phyloP scores from a whole-genome alignment of 1,140 invertebrate species.

The Aphis craccivora region DNA sequence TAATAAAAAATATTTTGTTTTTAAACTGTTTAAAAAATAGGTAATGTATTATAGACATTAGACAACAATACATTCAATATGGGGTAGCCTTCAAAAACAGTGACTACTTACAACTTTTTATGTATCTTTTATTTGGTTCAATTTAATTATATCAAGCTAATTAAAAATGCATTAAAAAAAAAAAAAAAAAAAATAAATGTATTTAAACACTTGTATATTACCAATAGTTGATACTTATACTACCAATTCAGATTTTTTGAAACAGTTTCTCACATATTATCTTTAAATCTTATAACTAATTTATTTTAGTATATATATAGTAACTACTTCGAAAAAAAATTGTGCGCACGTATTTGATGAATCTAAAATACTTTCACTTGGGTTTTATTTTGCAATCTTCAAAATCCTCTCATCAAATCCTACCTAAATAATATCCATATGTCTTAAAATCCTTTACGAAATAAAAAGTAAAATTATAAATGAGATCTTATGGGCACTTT shows the following conservation, averaged over 20 bases:
- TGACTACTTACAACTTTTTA: not conserved
- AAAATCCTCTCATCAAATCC: not conserved
- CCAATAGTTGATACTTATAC: not conserved
- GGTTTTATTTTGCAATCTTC: not conserved
- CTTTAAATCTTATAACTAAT: not conserved
- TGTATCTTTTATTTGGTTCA: not conserved
- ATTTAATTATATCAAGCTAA: too few species aligned
- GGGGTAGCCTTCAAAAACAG: not conserved
- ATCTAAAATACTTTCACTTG: not conserved
- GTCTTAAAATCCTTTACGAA: not conserved
- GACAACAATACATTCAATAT: not conserved
- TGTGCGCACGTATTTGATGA: not conserved
- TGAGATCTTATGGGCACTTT: not conserved
- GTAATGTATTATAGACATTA: not conserved
- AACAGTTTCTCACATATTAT: not conserved
- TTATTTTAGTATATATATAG: not conserved
- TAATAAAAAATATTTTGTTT: not conserved
- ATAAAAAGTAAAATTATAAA: not conserved
- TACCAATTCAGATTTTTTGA: not conserved
- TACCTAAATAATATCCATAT: not conserved
- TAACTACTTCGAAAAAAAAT: not conserved
- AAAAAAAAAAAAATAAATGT: too few species aligned
- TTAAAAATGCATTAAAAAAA: not conserved
- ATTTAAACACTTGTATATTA: not conserved
- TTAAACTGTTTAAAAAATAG: not conserved